These are phyloP conservation scores for Rhinoderma darwinii DNA, from an alignment of 2,113 vertebrate species.

Conservation along the genomic window DNA sequence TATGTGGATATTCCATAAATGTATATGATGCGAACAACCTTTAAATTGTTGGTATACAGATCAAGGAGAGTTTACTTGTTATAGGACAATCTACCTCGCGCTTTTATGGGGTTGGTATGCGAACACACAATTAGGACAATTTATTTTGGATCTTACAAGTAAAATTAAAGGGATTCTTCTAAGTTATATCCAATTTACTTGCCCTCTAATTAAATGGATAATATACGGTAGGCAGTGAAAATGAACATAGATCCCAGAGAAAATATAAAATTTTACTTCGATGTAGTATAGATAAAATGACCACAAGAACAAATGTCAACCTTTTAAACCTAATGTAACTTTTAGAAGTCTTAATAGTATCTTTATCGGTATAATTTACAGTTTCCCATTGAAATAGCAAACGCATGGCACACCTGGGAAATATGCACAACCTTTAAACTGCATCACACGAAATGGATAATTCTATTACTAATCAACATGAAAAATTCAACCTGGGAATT, in stretches of 20 bases:
- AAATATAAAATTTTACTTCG: conserved; percentile 25
- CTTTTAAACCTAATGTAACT: conserved; percentile 20
- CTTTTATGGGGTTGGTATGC: background rate
- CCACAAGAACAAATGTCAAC: conserved; percentile 31
- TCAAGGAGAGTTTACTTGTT: background rate
- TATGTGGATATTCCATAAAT: too few species aligned
- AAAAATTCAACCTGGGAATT: background rate
- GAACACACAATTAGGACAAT: background rate
- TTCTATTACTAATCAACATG: conserved; percentile 36
- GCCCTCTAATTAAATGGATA: background rate
- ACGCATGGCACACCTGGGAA: conserved; percentile 19
- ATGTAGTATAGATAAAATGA: conserved; percentile 13
- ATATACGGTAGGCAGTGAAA: background rate
- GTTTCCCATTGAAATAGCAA: conserved; percentile 21
- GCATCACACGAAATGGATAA: conserved; percentile 41
- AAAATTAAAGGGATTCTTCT: background rate
- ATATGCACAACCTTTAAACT: conserved; percentile 46
- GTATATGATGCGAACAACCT: background rate
- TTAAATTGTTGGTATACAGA: background rate
- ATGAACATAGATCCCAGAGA: background rate
- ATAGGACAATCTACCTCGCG: background rate
- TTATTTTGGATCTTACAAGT: background rate
- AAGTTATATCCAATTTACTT: too few species aligned
- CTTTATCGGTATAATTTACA: conserved; percentile 37
- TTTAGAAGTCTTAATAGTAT: conserved; percentile 33